Evolutionary conservation across 2,888 invertebrate genomes (phyloP).

Genomic region (Graphium colonna): DNA sequence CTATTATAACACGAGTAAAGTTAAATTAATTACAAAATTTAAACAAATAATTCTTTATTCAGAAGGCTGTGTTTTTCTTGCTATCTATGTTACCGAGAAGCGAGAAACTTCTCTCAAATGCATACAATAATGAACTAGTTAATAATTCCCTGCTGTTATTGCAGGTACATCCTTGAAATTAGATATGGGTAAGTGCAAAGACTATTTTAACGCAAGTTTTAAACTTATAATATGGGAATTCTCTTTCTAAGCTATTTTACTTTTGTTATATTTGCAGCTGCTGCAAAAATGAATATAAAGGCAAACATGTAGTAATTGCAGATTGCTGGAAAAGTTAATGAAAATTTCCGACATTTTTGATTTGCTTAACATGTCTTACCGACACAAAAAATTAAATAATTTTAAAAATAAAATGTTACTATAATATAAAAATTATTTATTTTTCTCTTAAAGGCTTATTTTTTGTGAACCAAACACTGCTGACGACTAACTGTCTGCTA

Average conservation of each 20-base stretch:
- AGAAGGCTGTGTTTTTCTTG: not conserved
- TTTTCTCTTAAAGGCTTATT: too few relatives aligned
- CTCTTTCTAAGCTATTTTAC: not conserved
- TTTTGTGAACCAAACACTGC: too few relatives aligned
- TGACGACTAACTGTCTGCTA: too few relatives aligned
- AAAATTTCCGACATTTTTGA: too few relatives aligned
- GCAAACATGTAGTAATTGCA: not conserved
- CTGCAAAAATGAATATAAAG: not conserved
- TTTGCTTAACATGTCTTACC: too few relatives aligned
- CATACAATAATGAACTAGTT: conserved; percentile 11
- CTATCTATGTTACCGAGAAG: not conserved
- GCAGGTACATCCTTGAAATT: not conserved
- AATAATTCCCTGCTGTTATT: conserved; percentile 1
- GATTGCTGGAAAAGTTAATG: not conserved
- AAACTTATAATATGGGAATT: not conserved
- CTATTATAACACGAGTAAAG: too few relatives aligned
- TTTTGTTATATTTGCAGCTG: not conserved
- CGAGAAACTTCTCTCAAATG: not conserved
- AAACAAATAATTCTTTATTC: too few relatives aligned
- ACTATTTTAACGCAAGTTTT: not conserved
- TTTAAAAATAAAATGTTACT: too few relatives aligned
- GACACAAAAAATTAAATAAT: too few relatives aligned
- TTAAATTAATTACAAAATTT: too few relatives aligned
- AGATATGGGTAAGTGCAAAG: conserved; percentile 10
- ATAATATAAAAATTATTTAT: too few relatives aligned